Percentiles rank a stretch among this genome's conserved stretches.
phyloP scores from a whole-genome alignment of 2,888 invertebrate species.

The Arctia plantaginis region DNA sequence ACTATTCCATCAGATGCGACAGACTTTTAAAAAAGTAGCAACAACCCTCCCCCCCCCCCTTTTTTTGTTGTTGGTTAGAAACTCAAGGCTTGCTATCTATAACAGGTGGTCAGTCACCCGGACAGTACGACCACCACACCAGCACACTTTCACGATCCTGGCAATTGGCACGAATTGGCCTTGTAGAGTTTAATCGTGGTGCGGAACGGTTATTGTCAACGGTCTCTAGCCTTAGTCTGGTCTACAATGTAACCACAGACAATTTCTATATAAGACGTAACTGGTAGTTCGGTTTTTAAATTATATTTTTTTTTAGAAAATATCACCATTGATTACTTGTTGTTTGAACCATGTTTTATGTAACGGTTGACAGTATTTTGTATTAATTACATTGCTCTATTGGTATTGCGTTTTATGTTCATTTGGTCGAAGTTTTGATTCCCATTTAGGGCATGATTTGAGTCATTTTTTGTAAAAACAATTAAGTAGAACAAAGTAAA shows the following conservation, averaged over 20 bases:
- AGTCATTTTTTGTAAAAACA: background rate
- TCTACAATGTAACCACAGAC: background rate
- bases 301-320: background rate
- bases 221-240: background rate
- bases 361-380: background rate
- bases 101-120: constrained; percentile 12
- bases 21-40: no score
- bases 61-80: background rate
- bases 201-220: constrained; percentile 43
- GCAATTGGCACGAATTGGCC: constrained; percentile 29
- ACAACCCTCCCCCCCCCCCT: no score
- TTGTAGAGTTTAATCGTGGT: constrained; percentile 46
- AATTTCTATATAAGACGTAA: background rate
- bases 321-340: background rate
- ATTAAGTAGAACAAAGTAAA: no score
- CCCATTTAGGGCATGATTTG: background rate
- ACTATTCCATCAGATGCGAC: no score
- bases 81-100: background rate
- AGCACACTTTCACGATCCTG: constrained; percentile 16
- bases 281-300: background rate
- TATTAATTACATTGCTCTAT: background rate
- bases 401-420: background rate
- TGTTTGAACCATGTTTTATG: background rate
- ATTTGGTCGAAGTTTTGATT: background rate
- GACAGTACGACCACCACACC: background rate